Conservation (phyloP, 37 sponge, comb jelly and placozoan genomes). For the Ianthella basta region DNA sequence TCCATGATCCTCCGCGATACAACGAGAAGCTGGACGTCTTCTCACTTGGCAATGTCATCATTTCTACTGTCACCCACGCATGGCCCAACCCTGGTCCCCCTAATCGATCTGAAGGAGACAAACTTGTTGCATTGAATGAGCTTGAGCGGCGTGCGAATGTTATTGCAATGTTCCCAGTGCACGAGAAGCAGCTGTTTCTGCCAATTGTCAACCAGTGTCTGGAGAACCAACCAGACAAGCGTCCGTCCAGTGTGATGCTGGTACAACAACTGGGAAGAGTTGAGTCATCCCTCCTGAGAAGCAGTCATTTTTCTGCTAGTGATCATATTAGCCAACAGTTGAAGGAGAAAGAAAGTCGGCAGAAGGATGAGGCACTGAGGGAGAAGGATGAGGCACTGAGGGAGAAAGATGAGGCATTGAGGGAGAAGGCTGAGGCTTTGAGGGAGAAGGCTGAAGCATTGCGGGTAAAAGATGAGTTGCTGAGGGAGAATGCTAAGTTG, state of each 20-base stretch:
- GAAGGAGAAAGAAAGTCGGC: too few relatives aligned
- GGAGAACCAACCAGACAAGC: not conserved
- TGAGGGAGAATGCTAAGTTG: too few relatives aligned
- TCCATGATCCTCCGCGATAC: not conserved
- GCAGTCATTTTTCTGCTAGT: too few relatives aligned
- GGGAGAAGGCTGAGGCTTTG: too few relatives aligned
- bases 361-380: too few relatives aligned
- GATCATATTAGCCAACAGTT: too few relatives aligned
- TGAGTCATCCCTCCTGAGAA: not conserved
- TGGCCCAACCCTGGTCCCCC: slow-evolving; percentile 19
- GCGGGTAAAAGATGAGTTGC: too few relatives aligned
- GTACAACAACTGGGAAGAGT: not conserved
- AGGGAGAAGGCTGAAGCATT: too few relatives aligned
- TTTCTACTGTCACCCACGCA: not conserved
- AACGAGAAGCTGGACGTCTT: slow-evolving; percentile 7
- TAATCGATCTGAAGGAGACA: too few relatives aligned
- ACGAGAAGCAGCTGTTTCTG: not conserved
- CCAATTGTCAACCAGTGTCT: not conserved
- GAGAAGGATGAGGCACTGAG: too few relatives aligned
- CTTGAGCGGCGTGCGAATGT: not conserved
- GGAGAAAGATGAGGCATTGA: too few relatives aligned
- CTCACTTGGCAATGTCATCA: slow-evolving; percentile 21
- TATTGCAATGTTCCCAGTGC: not conserved
- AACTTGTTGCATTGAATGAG: slow-evolving; percentile 10
- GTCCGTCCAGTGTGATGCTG: not conserved